Evolutionary conservation across 2,113 vertebrate genomes (phyloP), one percentile per base, ranked within the genome.

Genomic region (Cephalopterus ornatus): DNA sequence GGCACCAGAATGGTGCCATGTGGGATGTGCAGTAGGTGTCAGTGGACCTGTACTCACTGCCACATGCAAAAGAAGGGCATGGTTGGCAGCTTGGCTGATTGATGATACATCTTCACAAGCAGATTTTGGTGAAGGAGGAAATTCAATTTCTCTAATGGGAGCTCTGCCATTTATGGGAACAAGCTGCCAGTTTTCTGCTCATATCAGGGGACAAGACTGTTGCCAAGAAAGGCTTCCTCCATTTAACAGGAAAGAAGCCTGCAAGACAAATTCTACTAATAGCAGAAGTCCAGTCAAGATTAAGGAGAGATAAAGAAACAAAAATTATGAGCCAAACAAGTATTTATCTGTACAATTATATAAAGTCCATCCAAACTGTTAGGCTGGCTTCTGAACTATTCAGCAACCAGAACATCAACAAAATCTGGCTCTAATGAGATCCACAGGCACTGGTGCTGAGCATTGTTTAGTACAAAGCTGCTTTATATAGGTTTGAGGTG

Each of bases 111-210:
- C 70, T 68, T 89, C 37, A 41, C 30, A 71, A 85, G 74, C 12
- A 24, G 59, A 79, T 76, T 88, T 85, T 58, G 86, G 71, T 76
- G 46, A 82, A 15, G 22, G 27, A 83, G 24, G 12, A 77, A 73
- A 95, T 94, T 20, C 70, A 21, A 73, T 93, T 85, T 77, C 67
- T 85, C 18, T 93, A 50, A 76, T 71, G 74, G 67, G 63, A 97
- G 53, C 30, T 80, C 47, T 62, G 71, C 75, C 62, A 88, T 73
- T 96, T 93, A 83, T 42, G 73, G 62, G 62, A 96, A 73, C 49
- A 92, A 85, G 41, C 62, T 91, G 85, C 49, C 62, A 42, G 66
- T 72, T 91, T 88, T 93, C 76, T 74, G 55, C 63, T 89, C 1
- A 0, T 85, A 71, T 75, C 18, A 19, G 41, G 39, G 32, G n/a